Evolutionary conservation across 2,797 vertebrate genomes (phyloP), one percentile per base, ranked within the genome.

Genomic region (Myotis pilosus): DNA sequence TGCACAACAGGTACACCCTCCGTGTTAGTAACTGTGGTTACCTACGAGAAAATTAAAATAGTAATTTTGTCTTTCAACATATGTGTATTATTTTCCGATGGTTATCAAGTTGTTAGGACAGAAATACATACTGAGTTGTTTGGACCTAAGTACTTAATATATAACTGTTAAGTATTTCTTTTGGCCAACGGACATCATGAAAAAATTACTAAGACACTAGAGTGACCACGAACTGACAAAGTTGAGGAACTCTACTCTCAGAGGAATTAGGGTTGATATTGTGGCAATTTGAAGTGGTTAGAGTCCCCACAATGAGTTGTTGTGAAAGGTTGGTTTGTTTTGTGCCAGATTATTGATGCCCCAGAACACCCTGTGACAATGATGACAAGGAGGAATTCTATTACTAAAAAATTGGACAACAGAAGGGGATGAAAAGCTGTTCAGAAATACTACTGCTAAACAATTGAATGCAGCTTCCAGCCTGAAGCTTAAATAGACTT

Each of bases 401-500:
- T 85, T 91, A 95, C 53, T 76, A 60, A 69, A 91, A 89, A 68
- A 71, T 15, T 87, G 28, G 20, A 55, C 64, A 95, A 76, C 5
- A 71, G 17, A n/a, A 88, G 57, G 57, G 28, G 88, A 68, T 93
- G 66, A 83, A 94, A 93, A 87, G 72, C 84, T 83, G 38, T 64
- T 96, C 55, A 20, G 28, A 92, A 91, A 94, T 64, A 71, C 53
- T 60, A 89, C 69, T 23, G 20, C 91, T 95, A 71, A 85, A 71
- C 5, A 6, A 90, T 30, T 72, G 71, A 96, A 82, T 68, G 62
- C 36, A 53, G 44, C 80, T 64, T 84, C 81, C 84, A 94, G 44
- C 23, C 36, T 57, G 62, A 95, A 94, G 75, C 33, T 60, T 51
- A 74, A 96, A 81, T 80, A 60, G 17, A 89, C 49, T 86, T 47